Percentiles rank a stretch among this genome's conserved stretches.
Conservation (phyloP, 2,888 invertebrate genomes). For the Amaurobius ferox region DNA sequence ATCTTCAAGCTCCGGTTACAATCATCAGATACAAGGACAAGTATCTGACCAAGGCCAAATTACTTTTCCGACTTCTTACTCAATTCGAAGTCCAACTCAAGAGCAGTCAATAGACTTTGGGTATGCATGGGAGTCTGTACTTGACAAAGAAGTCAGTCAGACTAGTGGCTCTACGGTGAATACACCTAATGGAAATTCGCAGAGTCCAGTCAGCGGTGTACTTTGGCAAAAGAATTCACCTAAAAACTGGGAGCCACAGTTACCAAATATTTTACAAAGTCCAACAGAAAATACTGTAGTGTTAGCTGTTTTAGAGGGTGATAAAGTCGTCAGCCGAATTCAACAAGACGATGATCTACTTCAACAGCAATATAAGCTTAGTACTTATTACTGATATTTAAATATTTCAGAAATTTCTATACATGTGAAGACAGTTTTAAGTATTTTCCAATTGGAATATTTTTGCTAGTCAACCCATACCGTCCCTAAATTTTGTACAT, state of each 20-base stretch:
- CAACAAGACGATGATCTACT: conserved; percentile 60
- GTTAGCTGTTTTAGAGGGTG: conserved; percentile 73
- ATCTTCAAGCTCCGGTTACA: conserved; percentile 73
- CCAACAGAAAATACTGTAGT: conserved; percentile 65
- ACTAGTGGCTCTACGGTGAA: conserved; percentile 20
- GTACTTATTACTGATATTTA: conserved; percentile 70
- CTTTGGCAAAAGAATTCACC: conserved; percentile 25
- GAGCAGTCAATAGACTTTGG: neutral
- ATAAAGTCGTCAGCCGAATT: conserved; percentile 72
- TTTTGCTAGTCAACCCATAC: conserved; percentile 16
- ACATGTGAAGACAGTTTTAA: conserved; percentile 7
- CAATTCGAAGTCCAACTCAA: conserved; percentile 12
- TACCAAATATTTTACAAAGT: conserved; percentile 64
- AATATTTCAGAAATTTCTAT: neutral
- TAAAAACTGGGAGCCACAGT: conserved; percentile 40
- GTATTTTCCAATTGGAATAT: conserved; percentile 14
- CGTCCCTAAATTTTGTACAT: conserved; percentile 14
- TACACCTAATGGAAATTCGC: conserved; percentile 21
- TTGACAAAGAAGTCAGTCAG: conserved; percentile 22
- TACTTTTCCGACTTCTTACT: conserved; percentile 25
- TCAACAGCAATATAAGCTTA: conserved; percentile 69
- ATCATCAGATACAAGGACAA: conserved; percentile 66
- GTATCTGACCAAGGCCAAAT: conserved; percentile 29
- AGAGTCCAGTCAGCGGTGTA: neutral
- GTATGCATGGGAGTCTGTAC: conserved; percentile 19